A percentile compares a stretch with the other conserved stretches of the same genome.
phyloP scores from a whole-genome alignment of 2,113 vertebrate genomes.

The Caranx melampygus region DNA sequence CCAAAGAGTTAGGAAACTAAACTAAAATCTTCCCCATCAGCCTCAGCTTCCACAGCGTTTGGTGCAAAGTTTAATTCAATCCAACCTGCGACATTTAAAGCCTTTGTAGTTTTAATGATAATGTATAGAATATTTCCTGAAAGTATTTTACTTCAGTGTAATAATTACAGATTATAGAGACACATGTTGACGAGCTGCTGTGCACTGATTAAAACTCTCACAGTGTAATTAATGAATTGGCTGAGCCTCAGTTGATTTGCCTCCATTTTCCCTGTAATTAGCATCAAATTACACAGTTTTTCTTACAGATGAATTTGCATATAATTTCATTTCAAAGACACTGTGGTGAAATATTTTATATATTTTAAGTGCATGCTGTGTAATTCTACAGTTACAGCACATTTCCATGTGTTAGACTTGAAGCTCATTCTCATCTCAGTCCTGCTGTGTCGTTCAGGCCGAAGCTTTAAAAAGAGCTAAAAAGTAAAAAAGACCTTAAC shows the following conservation, averaged over 20 bases:
- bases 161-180: not conserved
- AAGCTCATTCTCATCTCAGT: not conserved
- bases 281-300: not conserved
- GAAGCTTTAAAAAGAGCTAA: conserved; percentile 23
- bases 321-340: not conserved
- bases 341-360: not conserved
- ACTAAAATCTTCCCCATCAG: too few species aligned
- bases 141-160: not conserved
- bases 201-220: not conserved
- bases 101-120: not conserved
- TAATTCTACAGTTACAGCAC: not conserved
- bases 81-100: not conserved
- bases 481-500: conserved; percentile 2
- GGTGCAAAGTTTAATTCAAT: too few species aligned
- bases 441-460: not conserved
- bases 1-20: too few species aligned
- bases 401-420: not conserved
- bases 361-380: not conserved
- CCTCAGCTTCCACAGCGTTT: too few species aligned
- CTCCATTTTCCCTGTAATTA: not conserved
- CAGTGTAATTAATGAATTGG: not conserved
- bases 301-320: not conserved
- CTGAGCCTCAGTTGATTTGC: not conserved
- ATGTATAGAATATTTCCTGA: not conserved
- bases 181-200: not conserved